Conservation (phyloP, 1,140 invertebrate genomes). For the Drosophila azteca region DNA sequence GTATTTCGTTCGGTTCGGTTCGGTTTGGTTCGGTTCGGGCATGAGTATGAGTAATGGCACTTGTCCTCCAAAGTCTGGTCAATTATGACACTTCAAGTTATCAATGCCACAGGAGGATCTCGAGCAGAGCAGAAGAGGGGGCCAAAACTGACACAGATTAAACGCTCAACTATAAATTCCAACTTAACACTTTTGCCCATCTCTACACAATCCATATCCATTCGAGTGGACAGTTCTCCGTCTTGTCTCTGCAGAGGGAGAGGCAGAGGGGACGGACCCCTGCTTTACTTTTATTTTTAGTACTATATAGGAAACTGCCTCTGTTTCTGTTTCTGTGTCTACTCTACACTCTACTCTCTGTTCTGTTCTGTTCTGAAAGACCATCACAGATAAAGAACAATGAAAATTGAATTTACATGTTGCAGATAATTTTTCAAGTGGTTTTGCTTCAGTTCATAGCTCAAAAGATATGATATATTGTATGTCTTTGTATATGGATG, state of each 20-base stretch:
- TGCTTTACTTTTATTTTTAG: constrained; percentile 61
- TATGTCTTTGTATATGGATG: constrained; percentile 1
- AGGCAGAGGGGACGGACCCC: constrained; percentile 17
- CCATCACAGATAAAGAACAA: constrained; percentile 80
- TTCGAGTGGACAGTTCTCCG: constrained; percentile 54
- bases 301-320: constrained; percentile 55
- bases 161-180: constrained; percentile 81
- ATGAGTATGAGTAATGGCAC: constrained; percentile 75
- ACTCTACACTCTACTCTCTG: constrained; percentile 17
- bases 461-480: constrained; percentile 47
- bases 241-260: background rate
- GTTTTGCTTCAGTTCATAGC: constrained; percentile 61
- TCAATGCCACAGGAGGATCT: constrained; percentile 51
- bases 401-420: constrained; percentile 83
- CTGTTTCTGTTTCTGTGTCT: constrained; percentile 22
- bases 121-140: background rate
- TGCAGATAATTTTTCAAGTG: constrained; percentile 83
- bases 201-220: constrained; percentile 40
- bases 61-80: constrained; percentile 80
- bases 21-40: background rate
- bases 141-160: constrained; percentile 77
- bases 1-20: constrained; percentile 28
- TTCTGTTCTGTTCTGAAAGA: constrained; percentile 29
- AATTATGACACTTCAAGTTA: constrained; percentile 83
- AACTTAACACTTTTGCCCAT: constrained; percentile 75